Conservation (phyloP, 2,797 vertebrate genomes). For the Halcyon smyrnensis region DNA sequence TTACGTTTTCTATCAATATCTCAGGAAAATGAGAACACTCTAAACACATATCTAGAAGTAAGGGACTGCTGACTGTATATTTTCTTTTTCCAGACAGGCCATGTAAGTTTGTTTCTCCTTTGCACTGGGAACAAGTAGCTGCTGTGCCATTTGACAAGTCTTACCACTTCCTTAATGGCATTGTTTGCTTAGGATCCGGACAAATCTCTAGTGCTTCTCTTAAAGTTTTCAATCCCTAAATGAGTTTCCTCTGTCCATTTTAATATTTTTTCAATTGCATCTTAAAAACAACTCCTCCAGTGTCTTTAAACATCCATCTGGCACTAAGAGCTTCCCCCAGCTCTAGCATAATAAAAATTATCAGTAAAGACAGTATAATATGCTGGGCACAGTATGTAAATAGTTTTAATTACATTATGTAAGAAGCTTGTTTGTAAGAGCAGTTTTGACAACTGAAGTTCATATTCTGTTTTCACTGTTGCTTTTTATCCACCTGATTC, state of each 20-base stretch:
- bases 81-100: not conserved
- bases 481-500: not conserved
- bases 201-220: not conserved
- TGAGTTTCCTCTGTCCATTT: not conserved
- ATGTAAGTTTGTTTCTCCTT: slow-evolving; percentile 3
- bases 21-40: not conserved
- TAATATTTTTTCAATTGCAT: not conserved
- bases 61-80: not conserved
- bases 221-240: not conserved
- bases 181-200: not conserved
- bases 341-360: not conserved
- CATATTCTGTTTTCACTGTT: not conserved
- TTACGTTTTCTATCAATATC: not conserved
- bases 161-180: not conserved
- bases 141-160: not conserved
- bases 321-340: not conserved
- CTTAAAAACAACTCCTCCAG: not conserved
- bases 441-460: not conserved
- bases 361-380: not conserved
- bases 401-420: not conserved
- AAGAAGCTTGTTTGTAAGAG: not conserved
- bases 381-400: not conserved
- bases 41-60: not conserved
- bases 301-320: not conserved
- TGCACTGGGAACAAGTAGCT: not conserved